Evolutionary conservation across 2,113 vertebrate genomes (phyloP).

Genomic region (Hymenochirus boettgeri): DNA sequence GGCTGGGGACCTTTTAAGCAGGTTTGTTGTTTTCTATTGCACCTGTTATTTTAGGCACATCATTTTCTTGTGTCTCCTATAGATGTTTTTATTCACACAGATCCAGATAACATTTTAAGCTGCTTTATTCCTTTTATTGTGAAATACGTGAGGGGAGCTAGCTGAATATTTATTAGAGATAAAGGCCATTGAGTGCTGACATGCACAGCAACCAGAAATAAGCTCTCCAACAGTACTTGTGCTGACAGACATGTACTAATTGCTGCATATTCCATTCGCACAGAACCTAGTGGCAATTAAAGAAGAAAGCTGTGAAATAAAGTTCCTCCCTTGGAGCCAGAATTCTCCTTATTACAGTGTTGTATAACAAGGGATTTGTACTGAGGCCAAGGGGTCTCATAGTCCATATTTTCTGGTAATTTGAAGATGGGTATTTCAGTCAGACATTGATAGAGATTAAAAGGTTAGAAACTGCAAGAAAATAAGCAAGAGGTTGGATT

Average conservation of each 20-base stretch:
- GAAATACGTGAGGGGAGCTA: neutral
- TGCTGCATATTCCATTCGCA: constrained; percentile 2
- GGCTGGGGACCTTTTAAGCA: too few species aligned
- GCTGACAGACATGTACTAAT: constrained; percentile 10
- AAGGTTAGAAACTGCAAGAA: too few species aligned
- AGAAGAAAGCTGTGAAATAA: neutral
- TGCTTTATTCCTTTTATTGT: neutral
- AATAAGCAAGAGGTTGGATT: too few species aligned
- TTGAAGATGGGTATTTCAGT: neutral
- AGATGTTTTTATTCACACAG: neutral
- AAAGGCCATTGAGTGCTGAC: neutral
- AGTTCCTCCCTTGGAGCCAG: neutral
- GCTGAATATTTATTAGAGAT: constrained; percentile 16
- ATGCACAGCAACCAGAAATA: neutral
- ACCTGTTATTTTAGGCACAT: neutral
- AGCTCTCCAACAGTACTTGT: neutral
- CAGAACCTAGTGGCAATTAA: neutral
- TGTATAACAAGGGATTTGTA: neutral
- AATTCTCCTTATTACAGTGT: neutral
- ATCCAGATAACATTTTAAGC: neutral
- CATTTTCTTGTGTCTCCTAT: neutral
- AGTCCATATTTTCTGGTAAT: neutral
- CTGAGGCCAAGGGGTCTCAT: neutral
- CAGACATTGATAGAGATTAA: neutral
- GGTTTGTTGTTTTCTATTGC: too few species aligned